Percentiles rank a stretch among this genome's conserved stretches.
Evolutionary conservation across 2,888 invertebrate genomes (phyloP).

Genomic region (Strigamia transsilvanica): DNA sequence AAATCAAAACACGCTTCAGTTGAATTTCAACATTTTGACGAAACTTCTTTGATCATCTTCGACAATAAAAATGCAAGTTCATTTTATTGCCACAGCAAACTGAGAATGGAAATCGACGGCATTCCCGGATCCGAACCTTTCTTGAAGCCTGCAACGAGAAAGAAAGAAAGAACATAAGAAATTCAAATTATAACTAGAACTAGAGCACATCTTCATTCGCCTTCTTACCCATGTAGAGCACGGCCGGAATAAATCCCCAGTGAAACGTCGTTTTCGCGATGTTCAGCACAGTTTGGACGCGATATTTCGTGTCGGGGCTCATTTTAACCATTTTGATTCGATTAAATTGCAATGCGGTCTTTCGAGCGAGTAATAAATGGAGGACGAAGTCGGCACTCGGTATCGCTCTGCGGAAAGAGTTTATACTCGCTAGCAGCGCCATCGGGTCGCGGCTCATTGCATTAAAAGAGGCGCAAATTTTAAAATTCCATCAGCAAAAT

Average conservation of each 20-base stretch:
- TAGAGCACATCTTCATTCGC: too few relatives aligned
- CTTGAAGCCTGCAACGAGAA: neutral
- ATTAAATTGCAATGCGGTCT: neutral
- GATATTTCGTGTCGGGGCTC: constrained; percentile 70
- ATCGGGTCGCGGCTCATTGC: too few relatives aligned
- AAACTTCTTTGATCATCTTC: neutral
- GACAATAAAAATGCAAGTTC: neutral
- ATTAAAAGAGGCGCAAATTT: too few relatives aligned
- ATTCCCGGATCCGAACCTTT: constrained; percentile 27
- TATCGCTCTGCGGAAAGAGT: too few relatives aligned
- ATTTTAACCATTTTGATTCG: constrained; percentile 58
- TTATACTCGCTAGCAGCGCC: too few relatives aligned
- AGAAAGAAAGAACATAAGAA: too few relatives aligned
- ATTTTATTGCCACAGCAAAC: constrained; percentile 18
- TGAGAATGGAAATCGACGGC: neutral
- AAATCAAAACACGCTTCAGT: neutral
- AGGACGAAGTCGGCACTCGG: too few relatives aligned
- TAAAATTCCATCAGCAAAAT: too few relatives aligned
- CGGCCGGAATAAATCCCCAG: constrained; percentile 75
- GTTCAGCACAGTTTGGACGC: constrained; percentile 71
- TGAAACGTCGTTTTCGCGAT: constrained; percentile 72
- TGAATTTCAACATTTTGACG: neutral
- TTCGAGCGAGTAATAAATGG: too few relatives aligned
- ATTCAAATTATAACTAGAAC: too few relatives aligned
- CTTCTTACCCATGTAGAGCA: constrained; percentile 71